Conservation (phyloP, 2,888 invertebrate genomes). For the Catonia carolina region DNA sequence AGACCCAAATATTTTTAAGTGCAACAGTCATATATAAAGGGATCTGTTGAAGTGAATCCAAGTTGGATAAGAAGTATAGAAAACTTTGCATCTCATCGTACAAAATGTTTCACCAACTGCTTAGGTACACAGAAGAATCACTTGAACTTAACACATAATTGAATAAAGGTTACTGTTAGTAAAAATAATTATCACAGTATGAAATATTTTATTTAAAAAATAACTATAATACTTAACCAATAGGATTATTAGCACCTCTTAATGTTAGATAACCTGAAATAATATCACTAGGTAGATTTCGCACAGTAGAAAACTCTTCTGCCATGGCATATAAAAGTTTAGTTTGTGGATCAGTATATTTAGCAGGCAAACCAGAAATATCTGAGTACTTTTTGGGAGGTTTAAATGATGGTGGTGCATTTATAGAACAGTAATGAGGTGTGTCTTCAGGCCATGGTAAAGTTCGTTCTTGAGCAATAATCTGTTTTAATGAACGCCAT, state of each 20-base stretch:
- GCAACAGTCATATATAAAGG: no score
- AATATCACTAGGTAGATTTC: conserved; percentile 84
- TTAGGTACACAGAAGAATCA: no score
- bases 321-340: conserved; percentile 77
- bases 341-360: conserved; percentile 86
- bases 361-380: conserved; percentile 77
- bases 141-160: no score
- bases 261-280: conserved; percentile 83
- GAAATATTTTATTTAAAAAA: no score
- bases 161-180: no score
- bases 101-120: no score
- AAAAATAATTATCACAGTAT: no score
- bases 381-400: conserved; percentile 93
- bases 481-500: conserved; percentile 86
- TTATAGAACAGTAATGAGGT: conserved; percentile 63
- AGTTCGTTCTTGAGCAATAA: conserved; percentile 69
- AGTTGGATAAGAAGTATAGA: no score
- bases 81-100: no score
- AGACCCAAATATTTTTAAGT: no score
- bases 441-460: conserved; percentile 71
- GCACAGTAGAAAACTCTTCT: conserved; percentile 81
- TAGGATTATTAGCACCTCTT: conserved; percentile 72
- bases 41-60: no score
- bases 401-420: conserved; percentile 84
- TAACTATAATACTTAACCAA: no score